These are phyloP conservation scores for Iphiclides podalirius DNA, from an alignment of 2,888 invertebrate species.

Conservation along the genomic window DNA sequence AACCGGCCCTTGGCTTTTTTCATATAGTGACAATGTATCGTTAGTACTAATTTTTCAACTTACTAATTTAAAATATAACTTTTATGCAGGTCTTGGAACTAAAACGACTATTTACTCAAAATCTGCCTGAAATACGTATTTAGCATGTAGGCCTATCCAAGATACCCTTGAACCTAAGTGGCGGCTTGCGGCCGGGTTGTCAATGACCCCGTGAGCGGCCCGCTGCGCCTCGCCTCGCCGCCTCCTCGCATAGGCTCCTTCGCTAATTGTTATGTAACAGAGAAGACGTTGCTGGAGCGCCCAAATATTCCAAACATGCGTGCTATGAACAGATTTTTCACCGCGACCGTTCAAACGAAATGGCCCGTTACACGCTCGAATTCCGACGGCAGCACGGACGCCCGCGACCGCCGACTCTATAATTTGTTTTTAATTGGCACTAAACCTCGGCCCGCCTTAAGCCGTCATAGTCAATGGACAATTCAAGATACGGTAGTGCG, in stretches of 20 bases:
- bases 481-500: constrained; percentile 22
- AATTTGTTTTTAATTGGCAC: constrained; percentile 22
- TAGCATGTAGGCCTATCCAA: constrained; percentile 62
- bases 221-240: constrained; percentile 39
- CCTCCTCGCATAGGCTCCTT: constrained; percentile 38
- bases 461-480: constrained; percentile 7
- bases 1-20: too few species aligned
- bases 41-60: too few species aligned
- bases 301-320: constrained; percentile 51
- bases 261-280: constrained; percentile 77
- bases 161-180: constrained; percentile 80
- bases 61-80: too few species aligned
- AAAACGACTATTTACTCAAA: too few species aligned
- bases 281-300: constrained; percentile 54
- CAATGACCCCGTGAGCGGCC: constrained; percentile 83
- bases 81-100: too few species aligned
- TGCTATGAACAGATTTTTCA: constrained; percentile 9
- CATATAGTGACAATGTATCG: too few species aligned
- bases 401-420: constrained; percentile 1
- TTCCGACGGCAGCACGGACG: constrained; percentile 3
- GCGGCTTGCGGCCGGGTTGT: constrained; percentile 80
- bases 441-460: constrained; percentile 7
- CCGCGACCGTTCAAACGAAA: constrained; percentile 3
- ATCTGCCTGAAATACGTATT: too few species aligned
- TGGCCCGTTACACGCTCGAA: constrained; percentile 14